Percentiles rank a stretch among this genome's conserved stretches.
Conservation (phyloP, 2,113 vertebrate genomes). For the Charina bottae region DNA sequence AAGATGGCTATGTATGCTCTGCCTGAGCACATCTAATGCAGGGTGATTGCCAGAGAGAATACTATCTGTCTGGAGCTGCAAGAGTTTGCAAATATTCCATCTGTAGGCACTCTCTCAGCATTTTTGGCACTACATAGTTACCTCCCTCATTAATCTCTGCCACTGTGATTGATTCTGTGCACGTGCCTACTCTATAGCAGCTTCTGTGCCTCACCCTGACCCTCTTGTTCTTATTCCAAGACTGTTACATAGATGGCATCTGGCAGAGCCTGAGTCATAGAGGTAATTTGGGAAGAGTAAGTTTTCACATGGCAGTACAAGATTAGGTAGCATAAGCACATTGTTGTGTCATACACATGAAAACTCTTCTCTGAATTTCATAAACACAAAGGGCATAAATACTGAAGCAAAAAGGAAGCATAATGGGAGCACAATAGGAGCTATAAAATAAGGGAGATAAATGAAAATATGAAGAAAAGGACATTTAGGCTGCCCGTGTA, state of each 20-base stretch:
- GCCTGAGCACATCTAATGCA: neutral
- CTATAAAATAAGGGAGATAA: neutral
- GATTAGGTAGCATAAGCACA: accelerated
- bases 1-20: neutral
- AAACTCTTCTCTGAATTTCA: neutral
- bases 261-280: constrained; percentile 38
- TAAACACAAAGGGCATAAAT: neutral
- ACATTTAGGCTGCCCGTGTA: neutral
- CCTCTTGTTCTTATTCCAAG: neutral
- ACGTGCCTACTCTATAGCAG: neutral
- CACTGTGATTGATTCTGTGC: constrained; percentile 31
- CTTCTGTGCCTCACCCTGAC: neutral
- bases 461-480: neutral
- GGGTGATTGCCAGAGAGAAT: neutral
- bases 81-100: constrained; percentile 36
- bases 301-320: neutral
- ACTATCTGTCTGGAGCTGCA: constrained; percentile 12
- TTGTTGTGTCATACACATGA: neutral
- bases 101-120: constrained; percentile 17
- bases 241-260: constrained; percentile 36
- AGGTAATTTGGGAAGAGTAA: constrained; percentile 36
- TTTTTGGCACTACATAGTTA: constrained; percentile 35
- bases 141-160: constrained; percentile 49
- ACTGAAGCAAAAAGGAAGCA: neutral
- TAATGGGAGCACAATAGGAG: neutral